Evolutionary conservation across 1,140 invertebrate genomes (phyloP), one percentile per base, ranked within the genome.

Genomic region (Heliothis subflexa): DNA sequence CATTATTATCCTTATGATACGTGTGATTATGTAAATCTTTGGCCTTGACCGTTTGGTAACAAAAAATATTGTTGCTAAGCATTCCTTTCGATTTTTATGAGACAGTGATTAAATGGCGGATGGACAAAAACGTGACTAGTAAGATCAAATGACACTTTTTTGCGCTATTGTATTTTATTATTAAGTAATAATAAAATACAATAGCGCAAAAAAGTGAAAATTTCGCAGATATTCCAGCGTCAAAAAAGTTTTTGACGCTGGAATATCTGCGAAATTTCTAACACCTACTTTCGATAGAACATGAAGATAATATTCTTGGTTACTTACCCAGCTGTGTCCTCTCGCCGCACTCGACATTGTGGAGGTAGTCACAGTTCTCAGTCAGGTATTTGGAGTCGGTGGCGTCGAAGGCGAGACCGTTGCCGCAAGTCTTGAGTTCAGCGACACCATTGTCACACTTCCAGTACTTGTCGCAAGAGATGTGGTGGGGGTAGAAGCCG

Each of bases 381-480:
- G 97, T 98, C 83, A 98, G 95, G 95, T 97, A 98, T 95, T 98
- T 98, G 59, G 96, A 95, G 94, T 99, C 98, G 16, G 96, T 95
- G 78, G 98, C 96, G 91, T 98, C 98, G 93, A 99, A 99, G 72
- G 98, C 98, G 47, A 99, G 96, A 59, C 98, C 98, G 89, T 99
- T 99, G 54, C 98, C 98, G 95, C 98, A 99, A 40, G 98, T 98
- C 93, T 99, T 99, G 79, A 99, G 95, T 85, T 98, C 97, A 76
- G 98, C 97, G 1, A 96, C 96, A 81, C 97, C 97, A 86, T 98
- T 98, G 92, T 99, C 98, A 91, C 98, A 99, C 89, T 98, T 98
- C 97, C 97, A 99, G 94, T 99, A 99, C 95, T 99, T 99, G 95
- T 99, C 98, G 91, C 98, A 99, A 25, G 97, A 98, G 79, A 95